A percentile compares a stretch with the other conserved stretches of the same genome.
Evolutionary conservation across 1,140 invertebrate genomes (phyloP).

Genomic region (Bombus difficillimus): DNA sequence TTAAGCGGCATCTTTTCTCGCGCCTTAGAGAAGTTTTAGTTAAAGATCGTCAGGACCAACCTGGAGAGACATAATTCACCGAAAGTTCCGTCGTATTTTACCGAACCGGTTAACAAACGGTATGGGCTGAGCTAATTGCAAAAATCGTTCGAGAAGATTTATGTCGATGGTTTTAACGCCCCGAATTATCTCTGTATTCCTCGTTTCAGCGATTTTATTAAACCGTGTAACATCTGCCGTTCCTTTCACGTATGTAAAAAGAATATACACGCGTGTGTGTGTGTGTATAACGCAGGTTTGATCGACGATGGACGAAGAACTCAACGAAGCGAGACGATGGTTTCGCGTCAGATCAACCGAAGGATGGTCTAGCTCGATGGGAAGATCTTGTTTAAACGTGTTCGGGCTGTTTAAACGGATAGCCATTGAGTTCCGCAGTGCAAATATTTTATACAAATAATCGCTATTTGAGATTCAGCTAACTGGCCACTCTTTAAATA

Average conservation of each 20-base stretch:
- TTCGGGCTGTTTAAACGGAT: not conserved
- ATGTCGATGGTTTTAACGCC: not conserved
- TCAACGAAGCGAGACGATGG: not conserved
- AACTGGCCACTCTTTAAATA: slow-evolving; percentile 2
- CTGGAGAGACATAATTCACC: slow-evolving; percentile 39
- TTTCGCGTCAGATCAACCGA: not conserved
- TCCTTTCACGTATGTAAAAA: not conserved
- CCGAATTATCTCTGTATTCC: not conserved
- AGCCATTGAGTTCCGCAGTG: not conserved
- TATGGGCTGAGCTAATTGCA: slow-evolving; percentile 24
- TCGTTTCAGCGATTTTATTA: not conserved
- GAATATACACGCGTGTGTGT: too few species aligned
- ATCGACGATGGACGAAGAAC: not conserved
- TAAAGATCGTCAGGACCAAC: slow-evolving; percentile 29
- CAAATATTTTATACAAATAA: slow-evolving; percentile 53
- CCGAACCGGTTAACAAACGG: slow-evolving; percentile 13
- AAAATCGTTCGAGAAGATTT: slow-evolving; percentile 46
- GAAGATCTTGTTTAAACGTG: not conserved
- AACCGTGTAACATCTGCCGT: not conserved
- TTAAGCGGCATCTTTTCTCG: slow-evolving; percentile 44
- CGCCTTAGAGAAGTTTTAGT: slow-evolving; percentile 21
- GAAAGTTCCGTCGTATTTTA: slow-evolving; percentile 34
- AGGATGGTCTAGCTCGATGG: too few species aligned
- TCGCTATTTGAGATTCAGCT: not conserved
- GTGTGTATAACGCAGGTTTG: not conserved